Conservation (phyloP, 2,888 invertebrate genomes). For the Calameuta idolon region DNA sequence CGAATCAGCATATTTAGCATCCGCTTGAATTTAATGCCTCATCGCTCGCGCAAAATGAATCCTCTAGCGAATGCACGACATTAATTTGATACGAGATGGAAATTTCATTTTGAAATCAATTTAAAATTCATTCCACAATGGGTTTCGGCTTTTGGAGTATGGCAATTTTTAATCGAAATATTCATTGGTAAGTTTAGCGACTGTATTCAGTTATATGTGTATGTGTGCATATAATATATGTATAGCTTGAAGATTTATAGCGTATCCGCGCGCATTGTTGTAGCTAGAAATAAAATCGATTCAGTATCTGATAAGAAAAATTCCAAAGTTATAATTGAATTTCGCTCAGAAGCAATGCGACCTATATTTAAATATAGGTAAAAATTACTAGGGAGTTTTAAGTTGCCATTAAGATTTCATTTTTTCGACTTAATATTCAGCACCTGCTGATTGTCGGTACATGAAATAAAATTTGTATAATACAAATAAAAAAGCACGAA, state of each 20-base stretch:
- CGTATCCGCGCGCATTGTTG: background rate
- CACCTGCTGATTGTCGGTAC: background rate
- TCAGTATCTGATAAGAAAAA: background rate
- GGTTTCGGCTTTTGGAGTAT: conserved; percentile 10
- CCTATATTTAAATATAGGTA: background rate
- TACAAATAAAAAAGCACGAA: background rate
- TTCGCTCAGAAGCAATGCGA: background rate
- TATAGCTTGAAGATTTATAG: background rate
- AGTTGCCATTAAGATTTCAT: background rate
- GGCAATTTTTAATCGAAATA: conserved; percentile 32
- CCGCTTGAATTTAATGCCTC: conserved; percentile 47
- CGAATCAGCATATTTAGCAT: conserved; percentile 55
- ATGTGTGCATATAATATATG: no score
- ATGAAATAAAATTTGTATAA: no score
- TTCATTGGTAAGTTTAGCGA: conserved; percentile 2
- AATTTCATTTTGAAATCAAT: conserved; percentile 22
- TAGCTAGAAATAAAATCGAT: background rate
- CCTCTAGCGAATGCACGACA: conserved; percentile 13
- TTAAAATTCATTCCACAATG: conserved; percentile 32
- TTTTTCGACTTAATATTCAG: background rate
- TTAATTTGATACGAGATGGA: conserved; percentile 19
- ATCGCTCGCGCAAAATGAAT: conserved; percentile 38
- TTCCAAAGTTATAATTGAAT: background rate
- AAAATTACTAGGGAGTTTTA: background rate
- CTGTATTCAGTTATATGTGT: no score